Evolutionary conservation across 1,140 invertebrate species (phyloP), one percentile per base, ranked within the genome.

Genomic region (Physella acuta): DNA sequence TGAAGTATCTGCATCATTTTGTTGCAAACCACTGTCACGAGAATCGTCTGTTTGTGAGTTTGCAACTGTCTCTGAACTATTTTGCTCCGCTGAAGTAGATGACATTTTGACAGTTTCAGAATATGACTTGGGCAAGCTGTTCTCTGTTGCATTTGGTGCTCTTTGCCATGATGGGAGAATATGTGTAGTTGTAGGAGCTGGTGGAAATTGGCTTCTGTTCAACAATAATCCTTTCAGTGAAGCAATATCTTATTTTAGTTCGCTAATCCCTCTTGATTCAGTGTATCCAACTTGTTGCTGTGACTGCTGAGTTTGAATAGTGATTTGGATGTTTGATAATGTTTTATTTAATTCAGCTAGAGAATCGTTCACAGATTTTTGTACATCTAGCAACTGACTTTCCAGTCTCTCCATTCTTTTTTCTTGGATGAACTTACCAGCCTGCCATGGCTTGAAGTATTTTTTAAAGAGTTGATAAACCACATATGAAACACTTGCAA

Each of bases 401-500:
- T 68, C 66, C 24, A 68, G 24, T 39, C 56, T 53, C 26, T 68
- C 66, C 37, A 68, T 11, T 49, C 66, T 49, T 37, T 37, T 68
- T 26, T 59, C 36, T 36, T 68, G 55, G 28, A 26, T 2, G 3
- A 36, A 31, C 30, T 68, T 68, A 5, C 66, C 66, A 20, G 44
- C 11, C 26, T 59, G 20, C 37, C 17, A 37, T 28, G 66, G 66
- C 1, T 39, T 34, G 0, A 68, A 24, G 33, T 68, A 68, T 33
- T 16, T 68, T 26, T 68, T n/a, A 37, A 68, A 59, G 1, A 68
- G 31, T 11, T 60, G 66, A 33, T 60, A 68, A 8, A 68, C 55
- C 3, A 34, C 65, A 53, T 68, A 68, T 2, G 65, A 68, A n/a
- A 68, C 56, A 60, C 66, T 51, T 8, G 66, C 66, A 1, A 68